Conservation (phyloP, 2,888 invertebrate species). For the Odontomyia ornata region DNA sequence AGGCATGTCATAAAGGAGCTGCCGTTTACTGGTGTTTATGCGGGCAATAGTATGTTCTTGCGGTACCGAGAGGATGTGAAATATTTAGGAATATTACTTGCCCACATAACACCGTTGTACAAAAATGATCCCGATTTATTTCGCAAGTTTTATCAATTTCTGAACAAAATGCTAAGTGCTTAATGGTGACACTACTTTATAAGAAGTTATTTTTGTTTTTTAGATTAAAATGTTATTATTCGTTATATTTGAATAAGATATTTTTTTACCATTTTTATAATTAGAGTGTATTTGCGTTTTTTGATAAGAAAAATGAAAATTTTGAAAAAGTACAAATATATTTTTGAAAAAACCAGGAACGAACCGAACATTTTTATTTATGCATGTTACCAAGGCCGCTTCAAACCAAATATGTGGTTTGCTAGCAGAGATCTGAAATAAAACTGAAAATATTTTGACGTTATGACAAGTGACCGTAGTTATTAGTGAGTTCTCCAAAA, state of each 20-base stretch:
- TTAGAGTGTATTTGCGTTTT: no score
- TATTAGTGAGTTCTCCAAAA: no score
- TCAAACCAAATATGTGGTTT: no score
- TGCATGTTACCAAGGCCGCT: no score
- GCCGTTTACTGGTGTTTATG: constrained; percentile 53
- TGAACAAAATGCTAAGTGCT: constrained; percentile 1
- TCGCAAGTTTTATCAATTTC: not conserved
- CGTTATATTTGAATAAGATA: not conserved
- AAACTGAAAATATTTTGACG: no score
- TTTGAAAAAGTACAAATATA: no score
- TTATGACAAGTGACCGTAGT: no score
- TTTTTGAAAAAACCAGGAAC: no score
- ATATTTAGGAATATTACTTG: constrained; percentile 52
- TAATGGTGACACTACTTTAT: not conserved
- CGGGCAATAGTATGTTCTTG: constrained; percentile 52
- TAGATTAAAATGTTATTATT: not conserved
- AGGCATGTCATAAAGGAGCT: constrained; percentile 56
- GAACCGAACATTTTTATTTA: no score
- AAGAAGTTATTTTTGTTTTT: not conserved
- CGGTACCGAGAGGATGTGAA: constrained; percentile 56
- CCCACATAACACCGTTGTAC: constrained; percentile 30
- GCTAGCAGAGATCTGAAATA: no score
- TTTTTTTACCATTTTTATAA: no score
- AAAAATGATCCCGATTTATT: not conserved
- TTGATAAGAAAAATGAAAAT: no score